Evolutionary conservation across 2,888 invertebrate species (phyloP).

Genomic region (Patella depressa): DNA sequence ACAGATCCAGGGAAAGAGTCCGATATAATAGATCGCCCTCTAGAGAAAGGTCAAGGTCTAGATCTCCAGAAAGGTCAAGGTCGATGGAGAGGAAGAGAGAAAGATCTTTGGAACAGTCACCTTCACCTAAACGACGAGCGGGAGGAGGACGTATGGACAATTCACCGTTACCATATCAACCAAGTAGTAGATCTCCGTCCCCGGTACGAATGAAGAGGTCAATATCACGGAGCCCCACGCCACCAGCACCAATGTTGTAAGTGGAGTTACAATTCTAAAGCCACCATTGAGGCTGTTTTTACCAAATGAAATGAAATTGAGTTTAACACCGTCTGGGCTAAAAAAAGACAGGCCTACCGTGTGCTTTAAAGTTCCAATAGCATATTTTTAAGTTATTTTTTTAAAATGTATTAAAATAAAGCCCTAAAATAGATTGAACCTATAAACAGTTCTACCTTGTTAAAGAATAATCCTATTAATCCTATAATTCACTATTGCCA

Average conservation of each 20-base stretch:
- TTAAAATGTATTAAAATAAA: too few species aligned
- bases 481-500: too few species aligned
- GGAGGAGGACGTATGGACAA: conserved; percentile 63
- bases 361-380: too few species aligned
- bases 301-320: too few species aligned
- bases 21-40: conserved; percentile 6
- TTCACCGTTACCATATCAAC: conserved; percentile 59
- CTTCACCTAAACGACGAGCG: conserved; percentile 38
- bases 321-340: too few species aligned
- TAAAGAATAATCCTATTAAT: too few species aligned
- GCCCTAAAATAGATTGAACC: too few species aligned
- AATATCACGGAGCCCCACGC: conserved; percentile 75
- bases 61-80: conserved; percentile 67
- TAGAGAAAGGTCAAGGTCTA: not conserved
- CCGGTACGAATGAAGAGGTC: conserved; percentile 46
- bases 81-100: conserved; percentile 70
- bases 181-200: conserved; percentile 55
- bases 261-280: too few species aligned
- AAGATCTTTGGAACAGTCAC: conserved; percentile 69
- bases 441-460: too few species aligned
- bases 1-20: not conserved
- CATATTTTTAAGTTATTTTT: too few species aligned
- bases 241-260: conserved; percentile 77
- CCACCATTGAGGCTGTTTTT: too few species aligned
- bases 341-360: too few species aligned